These are phyloP conservation scores for Formicarius rufipectus DNA, from an alignment of 2,113 vertebrate genomes.

Conservation along the genomic window DNA sequence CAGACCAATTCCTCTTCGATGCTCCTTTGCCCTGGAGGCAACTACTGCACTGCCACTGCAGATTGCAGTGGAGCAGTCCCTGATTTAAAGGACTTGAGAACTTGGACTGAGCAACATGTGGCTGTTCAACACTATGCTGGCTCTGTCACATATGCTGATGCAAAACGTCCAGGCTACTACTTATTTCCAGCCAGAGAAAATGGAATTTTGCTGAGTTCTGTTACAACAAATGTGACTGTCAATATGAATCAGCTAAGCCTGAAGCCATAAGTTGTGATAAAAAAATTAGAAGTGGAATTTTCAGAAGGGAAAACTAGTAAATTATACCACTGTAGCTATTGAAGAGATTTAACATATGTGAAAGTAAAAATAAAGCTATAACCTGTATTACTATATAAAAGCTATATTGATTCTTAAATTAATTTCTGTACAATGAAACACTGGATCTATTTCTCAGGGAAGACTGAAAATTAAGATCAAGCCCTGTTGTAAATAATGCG, in stretches of 20 bases:
- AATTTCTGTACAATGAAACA: neutral
- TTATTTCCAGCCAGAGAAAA: neutral
- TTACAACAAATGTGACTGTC: neutral
- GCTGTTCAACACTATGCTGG: neutral
- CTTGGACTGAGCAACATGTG: neutral
- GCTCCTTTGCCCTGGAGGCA: neutral
- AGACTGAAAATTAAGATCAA: neutral
- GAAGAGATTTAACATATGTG: neutral
- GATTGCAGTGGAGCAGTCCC: neutral
- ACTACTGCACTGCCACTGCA: neutral
- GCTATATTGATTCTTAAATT: neutral
- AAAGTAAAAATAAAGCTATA: neutral
- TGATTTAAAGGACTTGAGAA: neutral
- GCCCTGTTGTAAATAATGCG: neutral
- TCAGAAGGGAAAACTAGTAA: neutral
- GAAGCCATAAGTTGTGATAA: neutral
- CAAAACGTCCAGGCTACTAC: neutral
- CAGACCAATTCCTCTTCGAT: neutral
- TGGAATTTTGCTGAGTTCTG: neutral
- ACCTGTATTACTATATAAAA: neutral
- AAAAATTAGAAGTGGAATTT: neutral
- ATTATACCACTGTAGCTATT: neutral
- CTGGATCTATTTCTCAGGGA: neutral
- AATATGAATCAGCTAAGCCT: neutral
- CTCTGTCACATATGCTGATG: neutral